phyloP scores from a whole-genome alignment of 2,797 vertebrate genomes.

The Melanotaenia boesemani region DNA sequence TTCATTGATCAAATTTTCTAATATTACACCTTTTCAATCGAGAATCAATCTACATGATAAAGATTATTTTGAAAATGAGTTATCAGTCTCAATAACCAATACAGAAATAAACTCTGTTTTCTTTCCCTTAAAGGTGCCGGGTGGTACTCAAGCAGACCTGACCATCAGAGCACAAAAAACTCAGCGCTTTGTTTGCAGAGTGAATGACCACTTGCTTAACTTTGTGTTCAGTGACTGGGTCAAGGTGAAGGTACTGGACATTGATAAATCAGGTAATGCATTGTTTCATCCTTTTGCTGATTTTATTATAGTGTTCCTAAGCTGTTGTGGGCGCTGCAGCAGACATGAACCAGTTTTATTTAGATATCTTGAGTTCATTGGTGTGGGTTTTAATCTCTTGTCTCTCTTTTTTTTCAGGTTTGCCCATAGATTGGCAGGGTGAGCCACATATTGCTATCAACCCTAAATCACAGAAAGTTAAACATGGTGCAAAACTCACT shows the following conservation, averaged over 20 bases:
- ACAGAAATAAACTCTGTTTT: neutral
- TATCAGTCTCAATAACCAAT: neutral
- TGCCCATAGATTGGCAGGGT: constrained; percentile 85
- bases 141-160: constrained; percentile 81
- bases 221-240: constrained; percentile 86
- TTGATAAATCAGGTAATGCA: constrained; percentile 76
- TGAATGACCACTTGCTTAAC: constrained; percentile 82
- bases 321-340: neutral
- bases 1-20: neutral
- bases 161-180: constrained; percentile 76
- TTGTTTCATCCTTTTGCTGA: neutral
- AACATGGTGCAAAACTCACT: constrained; percentile 66
- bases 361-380: neutral
- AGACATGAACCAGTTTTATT: neutral
- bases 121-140: constrained; percentile 67
- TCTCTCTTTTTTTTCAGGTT: constrained; percentile 55
- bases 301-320: neutral
- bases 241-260: constrained; percentile 86
- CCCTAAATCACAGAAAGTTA: constrained; percentile 78
- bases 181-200: constrained; percentile 84
- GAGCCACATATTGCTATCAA: constrained; percentile 82
- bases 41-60: neutral
- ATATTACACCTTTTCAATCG: neutral
- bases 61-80: neutral
- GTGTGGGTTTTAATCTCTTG: constrained; percentile 13